Evolutionary conservation across 2,888 invertebrate species (phyloP).

Genomic region (Caenorhabditis sp.): DNA sequence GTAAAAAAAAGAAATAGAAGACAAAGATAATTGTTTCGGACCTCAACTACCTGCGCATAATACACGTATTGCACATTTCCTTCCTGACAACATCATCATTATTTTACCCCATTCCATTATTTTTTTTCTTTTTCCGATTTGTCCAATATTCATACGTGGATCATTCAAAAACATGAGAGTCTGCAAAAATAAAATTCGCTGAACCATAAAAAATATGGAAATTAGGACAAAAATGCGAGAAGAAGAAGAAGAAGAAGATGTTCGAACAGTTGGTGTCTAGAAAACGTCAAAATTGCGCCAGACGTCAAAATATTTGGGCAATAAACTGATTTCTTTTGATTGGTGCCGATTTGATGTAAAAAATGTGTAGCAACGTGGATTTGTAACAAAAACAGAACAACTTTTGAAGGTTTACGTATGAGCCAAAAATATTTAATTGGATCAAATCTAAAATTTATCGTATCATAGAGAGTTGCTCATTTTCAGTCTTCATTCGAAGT

Average conservation of each 20-base stretch:
- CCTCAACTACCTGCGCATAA: no score
- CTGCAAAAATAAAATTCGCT: not conserved
- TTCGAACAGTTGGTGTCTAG: not conserved
- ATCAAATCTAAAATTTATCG: no score
- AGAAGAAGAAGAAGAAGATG: not conserved
- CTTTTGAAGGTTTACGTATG: no score
- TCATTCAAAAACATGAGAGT: not conserved
- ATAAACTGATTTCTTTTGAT: not conserved
- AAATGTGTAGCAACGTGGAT: no score
- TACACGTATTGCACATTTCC: not conserved
- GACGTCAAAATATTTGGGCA: not conserved
- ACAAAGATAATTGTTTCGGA: not conserved
- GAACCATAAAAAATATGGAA: not conserved
- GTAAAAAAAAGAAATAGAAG: not conserved
- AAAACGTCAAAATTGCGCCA: not conserved
- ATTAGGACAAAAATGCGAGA: not conserved
- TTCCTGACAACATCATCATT: not conserved
- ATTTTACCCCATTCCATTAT: not conserved
- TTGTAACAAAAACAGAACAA: no score
- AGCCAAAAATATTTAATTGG: no score
- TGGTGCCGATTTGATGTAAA: not conserved
- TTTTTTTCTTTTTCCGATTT: no score
- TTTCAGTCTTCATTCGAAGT: no score
- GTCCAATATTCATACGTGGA: not conserved
- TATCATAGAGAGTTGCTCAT: no score